These are phyloP conservation scores for Muricea muricata DNA, from an alignment of 92 coral and sea anemone genomes.

Conservation along the genomic window DNA sequence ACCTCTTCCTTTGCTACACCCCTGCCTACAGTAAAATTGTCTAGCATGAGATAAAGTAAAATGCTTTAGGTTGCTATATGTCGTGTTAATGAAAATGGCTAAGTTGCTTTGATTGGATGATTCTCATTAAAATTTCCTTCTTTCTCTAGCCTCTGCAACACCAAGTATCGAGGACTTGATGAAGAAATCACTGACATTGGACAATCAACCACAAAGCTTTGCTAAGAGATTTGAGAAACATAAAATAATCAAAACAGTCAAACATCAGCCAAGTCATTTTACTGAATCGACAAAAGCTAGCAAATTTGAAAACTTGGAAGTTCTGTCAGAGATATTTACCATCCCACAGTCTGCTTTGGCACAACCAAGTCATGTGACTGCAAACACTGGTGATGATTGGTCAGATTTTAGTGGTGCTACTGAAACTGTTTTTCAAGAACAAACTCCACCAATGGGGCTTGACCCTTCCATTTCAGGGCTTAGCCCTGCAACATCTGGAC, in stretches of 20 bases:
- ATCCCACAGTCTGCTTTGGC: conserved; percentile 28
- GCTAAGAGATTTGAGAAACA: conserved; percentile 30
- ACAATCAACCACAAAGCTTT: conserved; percentile 5
- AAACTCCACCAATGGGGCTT: background rate
- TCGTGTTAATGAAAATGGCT: no score
- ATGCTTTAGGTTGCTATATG: no score
- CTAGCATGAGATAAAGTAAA: no score
- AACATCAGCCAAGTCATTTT: conserved; percentile 25
- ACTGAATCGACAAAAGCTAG: conserved; percentile 33
- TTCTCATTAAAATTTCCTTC: no score
- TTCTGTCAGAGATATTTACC: conserved; percentile 27
- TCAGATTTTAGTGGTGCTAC: conserved; percentile 33
- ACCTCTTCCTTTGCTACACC: no score
- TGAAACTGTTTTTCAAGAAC: background rate
- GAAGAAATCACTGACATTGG: conserved; percentile 9
- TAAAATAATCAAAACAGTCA: conserved; percentile 14
- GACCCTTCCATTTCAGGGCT: background rate
- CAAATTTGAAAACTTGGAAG: conserved; percentile 34
- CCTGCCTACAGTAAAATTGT: no score
- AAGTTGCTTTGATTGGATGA: no score
- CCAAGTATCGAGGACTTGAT: conserved; percentile 41
- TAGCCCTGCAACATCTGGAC: background rate
- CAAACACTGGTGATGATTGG: conserved; percentile 20
- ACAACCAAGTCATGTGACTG: conserved; percentile 4
- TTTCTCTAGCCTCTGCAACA: background rate